A percentile compares a stretch with the other conserved stretches of the same genome.
Conservation (phyloP, 2,797 vertebrate species). For the Selene dorsalis region DNA sequence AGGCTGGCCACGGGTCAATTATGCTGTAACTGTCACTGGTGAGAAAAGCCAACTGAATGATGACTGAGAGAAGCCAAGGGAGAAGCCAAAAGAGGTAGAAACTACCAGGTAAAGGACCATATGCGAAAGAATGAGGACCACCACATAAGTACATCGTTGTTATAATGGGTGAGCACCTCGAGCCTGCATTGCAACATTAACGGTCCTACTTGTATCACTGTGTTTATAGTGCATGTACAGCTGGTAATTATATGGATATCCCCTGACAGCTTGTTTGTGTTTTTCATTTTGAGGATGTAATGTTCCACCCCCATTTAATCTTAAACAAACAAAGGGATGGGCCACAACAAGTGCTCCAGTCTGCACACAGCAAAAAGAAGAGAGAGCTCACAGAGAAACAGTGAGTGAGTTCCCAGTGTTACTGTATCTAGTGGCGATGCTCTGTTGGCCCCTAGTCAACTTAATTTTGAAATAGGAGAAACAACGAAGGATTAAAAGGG, state of each 20-base stretch:
- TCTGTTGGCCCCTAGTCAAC: not conserved
- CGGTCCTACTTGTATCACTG: constrained; percentile 31
- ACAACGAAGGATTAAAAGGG: constrained; percentile 13
- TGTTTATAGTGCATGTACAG: constrained; percentile 39
- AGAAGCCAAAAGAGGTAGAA: constrained; percentile 22
- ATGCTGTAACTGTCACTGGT: constrained; percentile 67
- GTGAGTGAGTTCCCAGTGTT: constrained; percentile 10
- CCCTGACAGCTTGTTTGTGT: constrained; percentile 47
- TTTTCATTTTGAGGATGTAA: constrained; percentile 35
- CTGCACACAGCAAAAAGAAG: constrained; percentile 40
- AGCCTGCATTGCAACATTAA: constrained; percentile 13
- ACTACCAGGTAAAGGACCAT: constrained; percentile 35
- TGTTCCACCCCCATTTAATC: constrained; percentile 46
- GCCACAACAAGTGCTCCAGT: constrained; percentile 42
- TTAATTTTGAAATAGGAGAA: constrained; percentile 33
- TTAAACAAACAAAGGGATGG: constrained; percentile 57
- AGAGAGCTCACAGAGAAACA: constrained; percentile 2
- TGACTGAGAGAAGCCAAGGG: constrained; percentile 22
- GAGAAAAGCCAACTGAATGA: constrained; percentile 49
- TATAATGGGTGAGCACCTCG: constrained; percentile 38
- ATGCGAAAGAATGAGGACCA: constrained; percentile 23
- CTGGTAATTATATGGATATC: constrained; percentile 59
- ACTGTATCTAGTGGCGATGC: not conserved
- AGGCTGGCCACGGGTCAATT: constrained; percentile 70
- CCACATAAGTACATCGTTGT: constrained; percentile 1